A percentile compares a stretch with the other conserved stretches of the same genome.
Evolutionary conservation across 2,797 vertebrate genomes (phyloP).

Genomic region (Cynopterus sphinx): DNA sequence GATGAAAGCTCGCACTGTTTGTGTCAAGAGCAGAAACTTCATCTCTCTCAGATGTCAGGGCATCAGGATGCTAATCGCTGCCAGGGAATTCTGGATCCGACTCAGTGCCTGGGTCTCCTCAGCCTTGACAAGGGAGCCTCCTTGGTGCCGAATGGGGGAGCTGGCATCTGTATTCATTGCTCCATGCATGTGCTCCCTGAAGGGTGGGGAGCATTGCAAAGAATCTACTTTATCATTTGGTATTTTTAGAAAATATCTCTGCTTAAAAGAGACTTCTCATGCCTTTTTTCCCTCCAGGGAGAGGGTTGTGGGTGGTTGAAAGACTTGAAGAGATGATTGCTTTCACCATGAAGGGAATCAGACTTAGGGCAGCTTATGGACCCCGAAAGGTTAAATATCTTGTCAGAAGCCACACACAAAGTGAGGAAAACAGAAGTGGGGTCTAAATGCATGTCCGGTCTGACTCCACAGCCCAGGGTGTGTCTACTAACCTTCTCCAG

Average conservation of each 20-base stretch:
- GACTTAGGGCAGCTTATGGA: neutral
- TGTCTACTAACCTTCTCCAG: neutral
- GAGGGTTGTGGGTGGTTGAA: neutral
- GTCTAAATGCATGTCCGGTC: neutral
- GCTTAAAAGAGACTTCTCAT: neutral
- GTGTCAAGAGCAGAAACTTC: neutral
- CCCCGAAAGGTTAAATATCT: neutral
- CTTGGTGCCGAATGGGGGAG: neutral
- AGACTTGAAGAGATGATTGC: neutral
- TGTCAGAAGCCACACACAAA: neutral
- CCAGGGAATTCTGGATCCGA: neutral
- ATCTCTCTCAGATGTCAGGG: neutral
- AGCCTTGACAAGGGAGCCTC: neutral
- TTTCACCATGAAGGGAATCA: neutral
- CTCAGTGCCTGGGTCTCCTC: neutral
- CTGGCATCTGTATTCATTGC: neutral
- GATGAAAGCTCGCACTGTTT: neutral
- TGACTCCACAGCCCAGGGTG: neutral
- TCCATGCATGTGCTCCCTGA: accelerated
- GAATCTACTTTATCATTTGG: neutral
- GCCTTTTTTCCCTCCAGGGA: no score
- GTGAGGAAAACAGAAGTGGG: neutral
- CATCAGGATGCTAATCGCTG: neutral
- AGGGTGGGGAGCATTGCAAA: neutral
- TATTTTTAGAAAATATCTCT: neutral